Evolutionary conservation across 2,113 vertebrate species (phyloP).

Genomic region (Lepisosteus oculatus): DNA sequence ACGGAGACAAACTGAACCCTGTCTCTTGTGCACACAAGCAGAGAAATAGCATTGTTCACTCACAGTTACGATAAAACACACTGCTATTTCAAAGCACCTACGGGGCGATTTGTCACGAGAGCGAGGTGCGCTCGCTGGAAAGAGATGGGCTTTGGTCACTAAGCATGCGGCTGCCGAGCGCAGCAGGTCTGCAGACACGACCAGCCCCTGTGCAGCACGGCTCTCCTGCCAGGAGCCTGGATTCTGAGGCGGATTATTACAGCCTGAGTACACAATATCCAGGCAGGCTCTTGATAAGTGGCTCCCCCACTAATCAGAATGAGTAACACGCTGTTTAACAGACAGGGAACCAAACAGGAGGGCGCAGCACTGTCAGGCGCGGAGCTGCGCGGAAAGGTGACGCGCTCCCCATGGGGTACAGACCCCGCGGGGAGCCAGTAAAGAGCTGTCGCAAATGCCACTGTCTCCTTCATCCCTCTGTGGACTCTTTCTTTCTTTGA

Average conservation of each 20-base stretch:
- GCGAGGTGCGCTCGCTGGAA: too few relatives aligned
- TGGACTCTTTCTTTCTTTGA: too few relatives aligned
- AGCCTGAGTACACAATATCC: background rate
- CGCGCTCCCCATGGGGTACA: slow-evolving; percentile 23
- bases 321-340: slow-evolving; percentile 3
- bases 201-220: slow-evolving; percentile 9
- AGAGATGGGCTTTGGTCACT: too few relatives aligned
- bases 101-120: too few relatives aligned
- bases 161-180: too few relatives aligned
- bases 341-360: slow-evolving; percentile 17
- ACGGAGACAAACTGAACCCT: too few relatives aligned
- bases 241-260: background rate
- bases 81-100: too few relatives aligned
- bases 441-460: slow-evolving; percentile 32
- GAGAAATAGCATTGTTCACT: background rate
- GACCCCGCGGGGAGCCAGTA: slow-evolving; percentile 7
- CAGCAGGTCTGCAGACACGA: background rate
- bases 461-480: background rate
- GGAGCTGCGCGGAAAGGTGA: slow-evolving; percentile 30
- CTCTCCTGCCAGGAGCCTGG: slow-evolving; percentile 7
- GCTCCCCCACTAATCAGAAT: background rate
- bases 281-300: background rate
- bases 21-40: background rate
- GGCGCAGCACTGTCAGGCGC: slow-evolving; percentile 17
- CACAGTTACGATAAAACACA: background rate